phyloP scores from a whole-genome alignment of 2,888 invertebrate genomes.

The Agapostemon virescens region DNA sequence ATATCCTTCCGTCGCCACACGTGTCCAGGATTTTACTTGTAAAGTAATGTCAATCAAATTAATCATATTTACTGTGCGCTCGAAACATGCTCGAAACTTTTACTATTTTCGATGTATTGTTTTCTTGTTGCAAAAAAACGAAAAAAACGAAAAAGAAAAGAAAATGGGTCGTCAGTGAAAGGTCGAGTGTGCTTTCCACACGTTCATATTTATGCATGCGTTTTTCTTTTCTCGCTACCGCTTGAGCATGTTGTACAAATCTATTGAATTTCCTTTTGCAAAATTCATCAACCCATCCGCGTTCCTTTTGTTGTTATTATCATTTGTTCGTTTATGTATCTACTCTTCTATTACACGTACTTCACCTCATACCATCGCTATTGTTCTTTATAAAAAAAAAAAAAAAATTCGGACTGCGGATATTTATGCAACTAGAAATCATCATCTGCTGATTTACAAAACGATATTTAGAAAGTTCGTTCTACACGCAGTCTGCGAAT shows the following conservation, averaged over 20 bases:
- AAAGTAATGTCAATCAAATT: slow-evolving; percentile 46
- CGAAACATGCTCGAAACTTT: slow-evolving; percentile 34
- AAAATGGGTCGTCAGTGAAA: background rate
- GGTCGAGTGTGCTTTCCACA: slow-evolving; percentile 34
- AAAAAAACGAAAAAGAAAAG: no score
- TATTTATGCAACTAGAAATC: background rate
- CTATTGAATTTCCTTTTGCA: slow-evolving; percentile 36
- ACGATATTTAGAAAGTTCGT: background rate
- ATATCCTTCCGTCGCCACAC: slow-evolving; percentile 21
- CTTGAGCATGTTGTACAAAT: slow-evolving; percentile 63
- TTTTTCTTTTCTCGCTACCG: slow-evolving; percentile 43
- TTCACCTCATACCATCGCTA: slow-evolving; percentile 27
- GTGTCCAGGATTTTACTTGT: slow-evolving; percentile 48
- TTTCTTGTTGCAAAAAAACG: background rate
- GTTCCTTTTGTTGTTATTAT: slow-evolving; percentile 16
- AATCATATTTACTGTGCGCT: slow-evolving; percentile 22
- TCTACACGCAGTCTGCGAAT: background rate
- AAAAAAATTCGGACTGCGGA: background rate
- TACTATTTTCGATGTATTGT: background rate
- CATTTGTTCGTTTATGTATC: slow-evolving; percentile 10
- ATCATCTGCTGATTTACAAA: background rate
- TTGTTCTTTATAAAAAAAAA: slow-evolving; percentile 12
- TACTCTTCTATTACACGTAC: slow-evolving; percentile 39
- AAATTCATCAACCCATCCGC: slow-evolving; percentile 50
- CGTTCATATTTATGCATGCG: slow-evolving; percentile 59